Conservation (phyloP, 2,888 invertebrate genomes). For the Mythimna pallens region DNA sequence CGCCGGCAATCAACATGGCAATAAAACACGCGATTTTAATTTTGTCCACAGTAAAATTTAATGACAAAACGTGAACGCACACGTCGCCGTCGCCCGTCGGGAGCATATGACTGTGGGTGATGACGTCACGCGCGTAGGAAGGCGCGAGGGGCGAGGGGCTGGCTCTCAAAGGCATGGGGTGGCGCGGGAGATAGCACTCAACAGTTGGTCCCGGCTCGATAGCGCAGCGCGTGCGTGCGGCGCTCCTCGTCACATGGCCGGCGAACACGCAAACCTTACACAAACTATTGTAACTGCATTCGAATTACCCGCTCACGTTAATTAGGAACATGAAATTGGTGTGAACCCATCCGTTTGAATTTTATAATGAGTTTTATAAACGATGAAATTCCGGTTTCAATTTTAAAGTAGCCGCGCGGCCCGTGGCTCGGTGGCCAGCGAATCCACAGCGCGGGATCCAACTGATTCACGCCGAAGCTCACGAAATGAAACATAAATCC, state of each 20-base stretch:
- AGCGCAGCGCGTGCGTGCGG: conserved; percentile 85
- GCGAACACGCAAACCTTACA: conserved; percentile 67
- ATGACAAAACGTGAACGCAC: conserved; percentile 71
- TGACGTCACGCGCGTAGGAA: conserved; percentile 82
- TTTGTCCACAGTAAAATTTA: conserved; percentile 70
- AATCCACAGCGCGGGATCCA: conserved; percentile 65
- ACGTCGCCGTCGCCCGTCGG: conserved; percentile 52
- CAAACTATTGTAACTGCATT: conserved; percentile 50
- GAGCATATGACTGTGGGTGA: conserved; percentile 72
- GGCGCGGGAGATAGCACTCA: conserved; percentile 78
- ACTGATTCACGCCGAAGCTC: conserved; percentile 77
- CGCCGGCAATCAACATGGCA: conserved; percentile 44
- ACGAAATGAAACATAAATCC: conserved; percentile 88
- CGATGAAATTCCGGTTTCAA: conserved; percentile 70
- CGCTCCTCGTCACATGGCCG: conserved; percentile 77
- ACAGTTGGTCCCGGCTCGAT: conserved; percentile 88
- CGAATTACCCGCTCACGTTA: conserved; percentile 61
- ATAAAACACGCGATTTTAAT: conserved; percentile 66
- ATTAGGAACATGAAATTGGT: conserved; percentile 73
- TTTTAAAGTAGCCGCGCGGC: conserved; percentile 56
- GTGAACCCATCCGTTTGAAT: conserved; percentile 65
- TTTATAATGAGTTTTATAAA: conserved; percentile 71
- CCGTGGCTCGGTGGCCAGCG: conserved; percentile 43
- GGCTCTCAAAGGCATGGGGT: conserved; percentile 69
- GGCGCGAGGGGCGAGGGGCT: conserved; percentile 65